Percentiles rank a stretch among this genome's conserved stretches.
Evolutionary conservation across 2,888 invertebrate genomes (phyloP).

Genomic region (Deilephila elpenor): DNA sequence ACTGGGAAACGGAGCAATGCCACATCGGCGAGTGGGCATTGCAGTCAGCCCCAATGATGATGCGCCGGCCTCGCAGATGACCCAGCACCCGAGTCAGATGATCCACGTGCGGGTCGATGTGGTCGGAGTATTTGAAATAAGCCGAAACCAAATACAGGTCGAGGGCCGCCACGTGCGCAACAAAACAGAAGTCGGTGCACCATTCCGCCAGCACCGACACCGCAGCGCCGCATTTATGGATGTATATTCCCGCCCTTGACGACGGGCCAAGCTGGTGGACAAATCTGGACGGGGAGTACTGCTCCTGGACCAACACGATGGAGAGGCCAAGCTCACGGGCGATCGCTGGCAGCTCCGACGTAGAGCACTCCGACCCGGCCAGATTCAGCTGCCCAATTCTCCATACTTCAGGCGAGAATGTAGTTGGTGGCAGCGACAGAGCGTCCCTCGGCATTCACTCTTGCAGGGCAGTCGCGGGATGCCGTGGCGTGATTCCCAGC

Average conservation of each 20-base stretch:
- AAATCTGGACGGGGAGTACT: neutral
- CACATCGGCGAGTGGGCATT: conserved; percentile 49
- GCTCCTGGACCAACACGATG: conserved; percentile 44
- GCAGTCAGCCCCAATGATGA: conserved; percentile 40
- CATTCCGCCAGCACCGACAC: conserved; percentile 13
- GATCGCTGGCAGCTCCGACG: conserved; percentile 37
- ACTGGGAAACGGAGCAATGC: conserved; percentile 33
- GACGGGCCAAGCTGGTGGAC: neutral
- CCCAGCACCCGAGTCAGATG: no score
- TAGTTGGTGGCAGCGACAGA: neutral
- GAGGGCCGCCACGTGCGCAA: neutral
- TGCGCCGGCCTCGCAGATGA: neutral
- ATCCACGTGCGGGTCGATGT: no score
- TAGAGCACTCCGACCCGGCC: conserved; percentile 35
- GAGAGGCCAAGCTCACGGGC: conserved; percentile 36
- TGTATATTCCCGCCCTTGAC: neutral
- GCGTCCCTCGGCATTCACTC: conserved; percentile 36
- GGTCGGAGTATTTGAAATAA: conserved; percentile 36
- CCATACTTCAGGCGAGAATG: fast-evolving
- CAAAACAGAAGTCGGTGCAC: conserved; percentile 34
- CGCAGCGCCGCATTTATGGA: no score
- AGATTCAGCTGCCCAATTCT: conserved; percentile 45
- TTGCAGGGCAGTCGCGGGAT: conserved; percentile 38
- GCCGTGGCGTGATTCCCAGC: conserved; percentile 36
- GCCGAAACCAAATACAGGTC: conserved; percentile 31